These are phyloP conservation scores for Dicerorhinus sumatrensis DNA, from an alignment of 2,113 vertebrate genomes.

Conservation along the genomic window DNA sequence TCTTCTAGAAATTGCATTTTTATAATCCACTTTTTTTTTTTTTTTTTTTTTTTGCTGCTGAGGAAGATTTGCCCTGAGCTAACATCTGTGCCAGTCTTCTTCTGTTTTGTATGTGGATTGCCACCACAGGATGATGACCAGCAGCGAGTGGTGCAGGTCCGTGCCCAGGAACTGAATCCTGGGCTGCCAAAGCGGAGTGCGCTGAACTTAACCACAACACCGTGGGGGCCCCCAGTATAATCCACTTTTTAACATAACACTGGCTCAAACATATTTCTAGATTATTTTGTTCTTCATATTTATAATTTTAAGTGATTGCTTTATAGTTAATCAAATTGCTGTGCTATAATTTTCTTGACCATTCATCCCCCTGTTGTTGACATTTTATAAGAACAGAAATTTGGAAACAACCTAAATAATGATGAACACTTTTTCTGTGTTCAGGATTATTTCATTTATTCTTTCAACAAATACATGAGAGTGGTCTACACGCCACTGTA, in stretches of 20 bases:
- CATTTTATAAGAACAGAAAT: conserved; percentile 29
- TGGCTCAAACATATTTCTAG: background rate
- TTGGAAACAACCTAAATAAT: background rate
- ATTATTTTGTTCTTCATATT: conserved; percentile 27
- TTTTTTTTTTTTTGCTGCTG: too few species aligned
- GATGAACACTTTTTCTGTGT: background rate
- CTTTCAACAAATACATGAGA: background rate
- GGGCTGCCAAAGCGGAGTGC: too few species aligned
- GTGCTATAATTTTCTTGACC: background rate
- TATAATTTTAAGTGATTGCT: conserved; percentile 6
- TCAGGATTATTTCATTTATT: conserved; percentile 30
- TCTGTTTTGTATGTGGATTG: too few species aligned
- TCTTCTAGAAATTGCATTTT: conserved; percentile 37
- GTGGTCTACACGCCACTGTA: background rate
- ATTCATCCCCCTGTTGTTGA: background rate
- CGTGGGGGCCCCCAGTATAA: background rate
- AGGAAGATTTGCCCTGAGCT: too few species aligned
- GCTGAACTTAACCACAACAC: too few species aligned
- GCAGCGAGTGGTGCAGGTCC: too few species aligned
- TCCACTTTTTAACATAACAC: background rate
- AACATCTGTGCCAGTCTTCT: too few species aligned
- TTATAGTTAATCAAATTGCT: background rate
- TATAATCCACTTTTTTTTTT: background rate
- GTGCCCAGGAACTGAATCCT: too few species aligned
- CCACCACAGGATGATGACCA: too few species aligned